Conservation (phyloP, 2,113 vertebrate species). For the Nycticebus coucang region DNA sequence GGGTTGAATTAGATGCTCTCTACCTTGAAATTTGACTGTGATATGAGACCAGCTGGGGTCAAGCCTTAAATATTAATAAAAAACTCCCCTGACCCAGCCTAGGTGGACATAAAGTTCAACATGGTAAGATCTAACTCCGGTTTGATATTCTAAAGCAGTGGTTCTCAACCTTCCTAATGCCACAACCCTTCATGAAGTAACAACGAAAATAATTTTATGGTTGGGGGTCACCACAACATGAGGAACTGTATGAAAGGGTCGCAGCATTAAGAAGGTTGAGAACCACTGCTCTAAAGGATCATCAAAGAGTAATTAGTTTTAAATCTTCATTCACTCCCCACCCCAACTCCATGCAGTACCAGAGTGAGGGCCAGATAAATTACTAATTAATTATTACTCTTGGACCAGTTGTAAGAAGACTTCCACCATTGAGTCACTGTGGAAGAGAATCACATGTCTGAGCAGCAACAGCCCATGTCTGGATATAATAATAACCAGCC, state of each 20-base stretch:
- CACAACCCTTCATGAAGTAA: no score
- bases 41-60: background rate
- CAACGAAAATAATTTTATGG: no score
- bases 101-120: background rate
- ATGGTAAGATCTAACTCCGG: background rate
- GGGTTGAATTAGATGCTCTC: background rate
- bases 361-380: background rate
- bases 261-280: no score
- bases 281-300: background rate
- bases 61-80: background rate
- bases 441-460: background rate
- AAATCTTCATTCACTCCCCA: background rate
- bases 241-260: no score
- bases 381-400: conserved; percentile 20
- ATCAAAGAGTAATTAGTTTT: background rate
- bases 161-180: no score
- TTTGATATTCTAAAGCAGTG: background rate
- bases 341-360: background rate
- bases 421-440: background rate
- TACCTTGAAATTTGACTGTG: conserved; percentile 33
- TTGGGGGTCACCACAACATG: no score
- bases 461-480: background rate
- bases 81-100: background rate
- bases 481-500: background rate
- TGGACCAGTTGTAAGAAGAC: background rate